phyloP scores from a whole-genome alignment of 2,113 vertebrate genomes.

The Lepisosteus osseus region DNA sequence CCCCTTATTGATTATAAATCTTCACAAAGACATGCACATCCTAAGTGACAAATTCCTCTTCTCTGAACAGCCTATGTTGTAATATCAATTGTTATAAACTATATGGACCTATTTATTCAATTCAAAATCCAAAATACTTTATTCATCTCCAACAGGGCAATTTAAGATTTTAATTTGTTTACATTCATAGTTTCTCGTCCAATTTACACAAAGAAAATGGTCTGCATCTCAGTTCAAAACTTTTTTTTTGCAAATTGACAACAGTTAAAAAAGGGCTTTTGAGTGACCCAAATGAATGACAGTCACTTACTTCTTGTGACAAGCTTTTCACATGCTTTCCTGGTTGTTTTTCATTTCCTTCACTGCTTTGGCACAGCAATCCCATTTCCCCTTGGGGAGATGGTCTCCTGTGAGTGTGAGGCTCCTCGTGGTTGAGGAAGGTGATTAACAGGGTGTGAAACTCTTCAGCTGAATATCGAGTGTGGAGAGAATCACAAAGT shows the following conservation, averaged over 20 bases:
- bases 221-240: too few species aligned
- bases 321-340: slow-evolving; percentile 57
- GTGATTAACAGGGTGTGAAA: slow-evolving; percentile 34
- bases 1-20: too few species aligned
- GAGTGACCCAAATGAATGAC: slow-evolving; percentile 42
- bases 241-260: neutral
- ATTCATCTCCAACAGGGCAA: too few species aligned
- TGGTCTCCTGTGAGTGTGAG: slow-evolving; percentile 22
- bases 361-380: slow-evolving; percentile 58
- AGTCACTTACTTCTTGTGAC: slow-evolving; percentile 56
- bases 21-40: too few species aligned
- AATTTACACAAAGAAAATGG: slow-evolving; percentile 35
- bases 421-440: slow-evolving; percentile 11
- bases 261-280: slow-evolving; percentile 24
- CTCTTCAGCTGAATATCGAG: too few species aligned
- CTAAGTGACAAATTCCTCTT: slow-evolving; percentile 48
- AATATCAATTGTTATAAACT: slow-evolving; percentile 29
- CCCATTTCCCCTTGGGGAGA: slow-evolving; percentile 45
- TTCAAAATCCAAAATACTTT: neutral
- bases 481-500: too few species aligned
- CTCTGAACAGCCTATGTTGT: slow-evolving; percentile 34
- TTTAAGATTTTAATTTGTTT: too few species aligned
- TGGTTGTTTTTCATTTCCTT: slow-evolving; percentile 63
- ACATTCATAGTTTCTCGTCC: too few species aligned
- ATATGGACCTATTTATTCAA: neutral